Percentiles rank a stretch among this genome's conserved stretches.
Conservation (phyloP, 2,113 vertebrate species). For the Willisornis vidua region DNA sequence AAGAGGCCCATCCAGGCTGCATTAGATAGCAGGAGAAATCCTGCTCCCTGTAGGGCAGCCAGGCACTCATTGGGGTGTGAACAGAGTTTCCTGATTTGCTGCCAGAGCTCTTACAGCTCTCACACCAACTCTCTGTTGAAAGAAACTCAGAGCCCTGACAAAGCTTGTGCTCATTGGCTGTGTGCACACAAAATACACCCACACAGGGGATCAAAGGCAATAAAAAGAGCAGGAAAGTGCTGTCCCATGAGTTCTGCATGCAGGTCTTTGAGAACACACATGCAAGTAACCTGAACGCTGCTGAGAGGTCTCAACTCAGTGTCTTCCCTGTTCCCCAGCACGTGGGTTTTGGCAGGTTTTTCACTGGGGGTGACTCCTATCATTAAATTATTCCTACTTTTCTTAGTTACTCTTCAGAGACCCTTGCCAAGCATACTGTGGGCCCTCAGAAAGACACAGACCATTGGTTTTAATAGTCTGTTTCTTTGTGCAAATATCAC, state of each 20-base stretch:
- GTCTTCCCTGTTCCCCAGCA: neutral
- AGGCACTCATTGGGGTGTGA: accelerated
- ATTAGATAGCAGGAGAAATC: neutral
- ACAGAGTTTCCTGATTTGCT: neutral
- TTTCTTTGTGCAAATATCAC: neutral
- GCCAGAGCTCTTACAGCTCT: neutral
- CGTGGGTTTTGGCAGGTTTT: neutral
- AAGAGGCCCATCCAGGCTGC: neutral
- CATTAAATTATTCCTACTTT: neutral
- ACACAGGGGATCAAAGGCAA: neutral
- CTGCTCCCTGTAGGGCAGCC: neutral
- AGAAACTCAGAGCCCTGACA: neutral
- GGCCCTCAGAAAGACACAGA: no score
- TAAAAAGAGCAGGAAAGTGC: neutral
- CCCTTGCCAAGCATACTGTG: neutral
- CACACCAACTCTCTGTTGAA: neutral
- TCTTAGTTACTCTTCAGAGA: neutral
- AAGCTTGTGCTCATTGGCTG: neutral
- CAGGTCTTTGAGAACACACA: neutral
- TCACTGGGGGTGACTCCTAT: neutral
- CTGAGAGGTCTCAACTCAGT: neutral
- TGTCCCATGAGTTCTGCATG: neutral
- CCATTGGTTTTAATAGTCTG: neutral
- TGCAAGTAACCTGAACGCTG: neutral
- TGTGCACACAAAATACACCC: neutral